Evolutionary conservation across 1,140 invertebrate species (phyloP).

Genomic region (Caerostris darwini): DNA sequence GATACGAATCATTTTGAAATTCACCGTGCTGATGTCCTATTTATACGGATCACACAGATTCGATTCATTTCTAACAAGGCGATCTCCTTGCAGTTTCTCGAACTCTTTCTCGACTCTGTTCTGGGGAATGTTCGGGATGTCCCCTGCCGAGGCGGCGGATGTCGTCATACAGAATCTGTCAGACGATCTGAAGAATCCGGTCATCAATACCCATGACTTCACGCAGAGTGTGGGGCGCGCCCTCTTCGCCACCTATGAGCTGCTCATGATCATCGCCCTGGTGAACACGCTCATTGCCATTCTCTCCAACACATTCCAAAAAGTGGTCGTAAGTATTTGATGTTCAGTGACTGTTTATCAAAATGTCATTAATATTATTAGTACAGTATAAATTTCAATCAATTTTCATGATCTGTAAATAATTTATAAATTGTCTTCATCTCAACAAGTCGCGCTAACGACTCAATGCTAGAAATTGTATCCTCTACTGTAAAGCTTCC

Average conservation of each 20-base stretch:
- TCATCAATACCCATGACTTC: conserved; percentile 82
- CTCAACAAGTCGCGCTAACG: too few species aligned
- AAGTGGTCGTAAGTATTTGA: conserved; percentile 81
- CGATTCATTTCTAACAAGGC: too few species aligned
- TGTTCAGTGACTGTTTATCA: too few species aligned
- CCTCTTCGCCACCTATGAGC: conserved; percentile 86
- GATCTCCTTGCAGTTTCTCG: not conserved
- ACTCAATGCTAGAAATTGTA: too few species aligned
- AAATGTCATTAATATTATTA: too few species aligned
- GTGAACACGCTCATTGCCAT: conserved; percentile 90
- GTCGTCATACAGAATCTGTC: conserved; percentile 43
- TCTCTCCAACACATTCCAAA: conserved; percentile 88
- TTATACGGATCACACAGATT: too few species aligned
- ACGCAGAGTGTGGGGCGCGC: conserved; percentile 85
- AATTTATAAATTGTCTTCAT: too few species aligned
- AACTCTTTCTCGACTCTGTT: conserved; percentile 86
- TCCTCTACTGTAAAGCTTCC: too few species aligned
- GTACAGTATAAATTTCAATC: too few species aligned
- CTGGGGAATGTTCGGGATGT: conserved; percentile 87
- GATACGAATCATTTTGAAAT: too few species aligned
- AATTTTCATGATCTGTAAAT: too few species aligned
- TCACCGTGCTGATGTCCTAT: too few species aligned
- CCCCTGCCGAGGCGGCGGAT: conserved; percentile 56
- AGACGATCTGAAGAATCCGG: not conserved
- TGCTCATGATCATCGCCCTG: conserved; percentile 87